A percentile compares a stretch with the other conserved stretches of the same genome.
These are phyloP conservation scores for Lynx canadensis DNA, from an alignment of 2,113 vertebrate genomes.

Conservation along the genomic window DNA sequence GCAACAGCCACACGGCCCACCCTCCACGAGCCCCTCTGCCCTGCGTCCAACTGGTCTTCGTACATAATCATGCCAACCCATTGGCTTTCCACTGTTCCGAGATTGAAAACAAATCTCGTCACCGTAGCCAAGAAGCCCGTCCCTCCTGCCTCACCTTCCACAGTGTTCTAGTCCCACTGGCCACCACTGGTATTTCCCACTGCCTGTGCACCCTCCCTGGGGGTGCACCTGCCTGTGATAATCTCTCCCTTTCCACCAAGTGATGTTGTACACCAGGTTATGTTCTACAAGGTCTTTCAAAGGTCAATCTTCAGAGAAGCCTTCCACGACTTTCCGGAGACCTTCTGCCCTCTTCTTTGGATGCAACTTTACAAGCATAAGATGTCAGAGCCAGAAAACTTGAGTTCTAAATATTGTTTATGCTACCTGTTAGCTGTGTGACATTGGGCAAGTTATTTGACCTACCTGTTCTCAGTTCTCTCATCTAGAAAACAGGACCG, in stretches of 20 bases:
- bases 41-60: neutral
- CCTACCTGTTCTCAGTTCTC: neutral
- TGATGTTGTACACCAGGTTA: neutral
- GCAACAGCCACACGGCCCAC: fast-evolving
- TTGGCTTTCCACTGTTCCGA: fast-evolving
- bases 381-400: neutral
- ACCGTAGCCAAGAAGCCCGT: fast-evolving
- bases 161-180: fast-evolving
- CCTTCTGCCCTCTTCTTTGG: neutral
- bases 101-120: neutral
- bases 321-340: neutral
- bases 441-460: neutral
- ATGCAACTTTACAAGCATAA: neutral
- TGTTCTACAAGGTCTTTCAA: neutral
- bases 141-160: neutral
- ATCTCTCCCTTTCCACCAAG: neutral
- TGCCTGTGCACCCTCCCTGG: fast-evolving
- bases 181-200: neutral
- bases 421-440: neutral
- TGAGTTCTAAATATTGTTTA: neutral
- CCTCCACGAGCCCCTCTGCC: neutral
- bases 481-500: neutral
- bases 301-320: neutral
- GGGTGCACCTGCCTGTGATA: fast-evolving
- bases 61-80: fast-evolving